Evolutionary conservation across 2,113 vertebrate species (phyloP).

Genomic region (Ochotona curzoniae): DNA sequence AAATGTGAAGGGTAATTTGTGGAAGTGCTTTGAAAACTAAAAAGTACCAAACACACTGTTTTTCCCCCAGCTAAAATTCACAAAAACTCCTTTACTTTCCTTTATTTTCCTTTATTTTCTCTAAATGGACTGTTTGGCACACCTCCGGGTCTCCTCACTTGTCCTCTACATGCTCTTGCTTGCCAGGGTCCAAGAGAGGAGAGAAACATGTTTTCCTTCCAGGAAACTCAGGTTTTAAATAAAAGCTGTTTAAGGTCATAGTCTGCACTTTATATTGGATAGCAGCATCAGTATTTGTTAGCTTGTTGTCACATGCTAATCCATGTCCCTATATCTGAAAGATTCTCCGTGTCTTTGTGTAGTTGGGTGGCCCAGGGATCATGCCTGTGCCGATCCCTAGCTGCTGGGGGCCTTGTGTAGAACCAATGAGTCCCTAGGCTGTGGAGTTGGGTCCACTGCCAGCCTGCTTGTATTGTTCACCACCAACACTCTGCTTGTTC

Average conservation of each 20-base stretch:
- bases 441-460: accelerated
- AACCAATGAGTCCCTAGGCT: accelerated
- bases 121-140: background rate
- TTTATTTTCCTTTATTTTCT: background rate
- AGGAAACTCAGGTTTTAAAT: background rate
- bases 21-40: background rate
- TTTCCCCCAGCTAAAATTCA: background rate
- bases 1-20: background rate
- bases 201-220: background rate
- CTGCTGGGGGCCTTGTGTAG: background rate
- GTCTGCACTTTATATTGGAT: background rate
- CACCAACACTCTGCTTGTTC: background rate
- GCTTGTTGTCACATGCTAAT: background rate
- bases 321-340: background rate
- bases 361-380: background rate
- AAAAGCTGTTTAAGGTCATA: background rate
- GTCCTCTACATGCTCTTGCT: background rate
- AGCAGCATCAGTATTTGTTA: background rate
- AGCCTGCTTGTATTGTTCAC: background rate
- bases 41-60: background rate
- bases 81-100: background rate
- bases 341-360: background rate
- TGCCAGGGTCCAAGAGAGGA: background rate
- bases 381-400: background rate
- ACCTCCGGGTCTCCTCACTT: background rate